Percentiles rank a stretch among this genome's conserved stretches.
Conservation (phyloP, 2,113 vertebrate genomes). For the Calidris pugnax region DNA sequence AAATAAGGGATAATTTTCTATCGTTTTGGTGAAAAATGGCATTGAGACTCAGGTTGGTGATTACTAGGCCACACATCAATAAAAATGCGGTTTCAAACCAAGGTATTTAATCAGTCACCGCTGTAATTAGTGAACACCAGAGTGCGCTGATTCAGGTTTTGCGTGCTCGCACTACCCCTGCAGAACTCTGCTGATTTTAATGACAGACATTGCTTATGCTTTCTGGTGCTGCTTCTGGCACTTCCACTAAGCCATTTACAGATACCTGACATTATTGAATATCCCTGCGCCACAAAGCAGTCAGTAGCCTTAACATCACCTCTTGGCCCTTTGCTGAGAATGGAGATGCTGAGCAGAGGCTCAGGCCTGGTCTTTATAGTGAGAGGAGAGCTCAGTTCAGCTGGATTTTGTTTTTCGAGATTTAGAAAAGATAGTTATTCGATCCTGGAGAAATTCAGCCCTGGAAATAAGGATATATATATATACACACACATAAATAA, state of each 20-base stretch:
- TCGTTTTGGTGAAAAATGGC: neutral
- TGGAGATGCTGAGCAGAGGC: neutral
- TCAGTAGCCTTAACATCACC: neutral
- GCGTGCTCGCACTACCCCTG: neutral
- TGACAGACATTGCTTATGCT: neutral
- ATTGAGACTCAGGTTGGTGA: neutral
- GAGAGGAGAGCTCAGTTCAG: neutral
- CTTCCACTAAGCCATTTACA: neutral
- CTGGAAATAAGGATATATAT: neutral
- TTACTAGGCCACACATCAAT: neutral
- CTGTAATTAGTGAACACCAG: neutral
- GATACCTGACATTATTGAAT: neutral
- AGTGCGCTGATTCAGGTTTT: neutral
- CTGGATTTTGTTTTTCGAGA: neutral
- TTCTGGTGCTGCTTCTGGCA: neutral
- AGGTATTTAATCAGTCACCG: neutral
- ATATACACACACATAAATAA: neutral
- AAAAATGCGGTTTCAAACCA: neutral
- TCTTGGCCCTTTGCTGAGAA: neutral
- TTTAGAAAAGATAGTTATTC: neutral
- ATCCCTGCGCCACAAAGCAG: neutral
- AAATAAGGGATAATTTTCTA: neutral
- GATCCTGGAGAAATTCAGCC: neutral
- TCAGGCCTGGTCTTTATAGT: neutral
- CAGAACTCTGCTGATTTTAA: neutral